Evolutionary conservation across 2,888 invertebrate species (phyloP), one percentile per base, ranked within the genome.

Genomic region (Hyalella azteca): DNA sequence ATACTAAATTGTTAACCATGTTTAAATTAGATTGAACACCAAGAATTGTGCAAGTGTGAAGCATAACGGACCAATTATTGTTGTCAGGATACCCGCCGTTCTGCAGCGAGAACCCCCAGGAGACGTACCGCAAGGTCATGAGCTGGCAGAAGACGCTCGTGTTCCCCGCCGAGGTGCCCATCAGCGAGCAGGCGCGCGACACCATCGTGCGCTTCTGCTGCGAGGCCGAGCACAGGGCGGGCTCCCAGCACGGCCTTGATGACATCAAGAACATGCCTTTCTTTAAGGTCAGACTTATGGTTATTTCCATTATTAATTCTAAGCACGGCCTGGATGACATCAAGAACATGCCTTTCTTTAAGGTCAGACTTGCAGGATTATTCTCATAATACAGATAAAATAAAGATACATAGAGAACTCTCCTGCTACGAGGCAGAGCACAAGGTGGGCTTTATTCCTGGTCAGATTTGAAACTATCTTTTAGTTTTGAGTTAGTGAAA

Each of bases 121-220:
- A 97, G 89, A 97, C 97, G 29, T 97, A 97, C 89, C 91, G 92
- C 80, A 97, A 97, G 90, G 98, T 99, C 86, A 98, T 99, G 97
- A 98, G 98, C 87, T 99, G 99, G 99, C 91, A 97, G 85, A 98
- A 99, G 88, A 98, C 98, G 1, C 91, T 99, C 81, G 93, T 96
- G 79, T 99, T 99, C 89, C 99, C 99, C 19, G 98, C 99, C 0
- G 99, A 99, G 91, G 96, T 98, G 87, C 99, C 99, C 85, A 99
- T 99, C 88, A 97, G 97, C 85, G 97, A 97, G 89, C 97, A 98
- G 89, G 97, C 99, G 85, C 92, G 95, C 88, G 96, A 97, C 88
- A 95, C 97, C 85, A 97, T 98, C 86, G 91, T 95, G 86, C 87
- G 87, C 89, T 97, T 98, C 90, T 99, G 99, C 88, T 97, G 97